Evolutionary conservation across 2,888 invertebrate genomes (phyloP), one percentile per base, ranked within the genome.

Genomic region (Caenorhabditis drosophilae): DNA sequence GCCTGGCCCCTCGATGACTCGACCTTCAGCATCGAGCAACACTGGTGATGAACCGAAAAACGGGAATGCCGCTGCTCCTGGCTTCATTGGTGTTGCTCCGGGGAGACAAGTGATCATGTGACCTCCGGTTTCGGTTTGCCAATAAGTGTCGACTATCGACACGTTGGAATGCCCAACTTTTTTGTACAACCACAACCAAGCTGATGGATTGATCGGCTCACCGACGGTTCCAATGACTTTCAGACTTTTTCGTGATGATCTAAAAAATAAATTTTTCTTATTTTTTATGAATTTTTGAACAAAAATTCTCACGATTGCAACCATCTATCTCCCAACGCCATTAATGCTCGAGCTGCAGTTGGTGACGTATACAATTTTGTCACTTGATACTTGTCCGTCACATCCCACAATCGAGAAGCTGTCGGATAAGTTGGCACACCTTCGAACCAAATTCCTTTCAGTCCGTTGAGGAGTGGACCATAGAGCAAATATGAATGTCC

Each of bases 121-220:
- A 0, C 97, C 97, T 9, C 97, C 97, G 4, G 97, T 98, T 87
- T 98, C 98, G 0, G 98, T 98, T 87, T 98, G 98, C 97, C 97
- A 98, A 86, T 94, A 98, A 0, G 98, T 99, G 84, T 99, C 98
- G 0, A 92, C 92, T 81, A 99, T 91, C 54, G 95, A 92, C 85
- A 87, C 87, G 9, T 83, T 78, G 18, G 81, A 77, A 44, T 86
- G 83, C 15, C 88, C 86, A 16, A 83, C 82, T 22, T 84, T 77
- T 18, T 63, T 61, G 70, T 84, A 67, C 58, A 83, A 71, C 82
- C 82, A 82, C 57, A 69, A 68, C 80, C 80, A 82, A 6, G 82
- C 82, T 4, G 96, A 96, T 0, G 95, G 91, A 85, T 98, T 98
- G 73, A 98, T 98, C 0, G 98, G 98, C 85, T 99, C 98, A 0